Evolutionary conservation across 2,797 vertebrate species (phyloP).

Genomic region (Stomatorhinus walkeri): DNA sequence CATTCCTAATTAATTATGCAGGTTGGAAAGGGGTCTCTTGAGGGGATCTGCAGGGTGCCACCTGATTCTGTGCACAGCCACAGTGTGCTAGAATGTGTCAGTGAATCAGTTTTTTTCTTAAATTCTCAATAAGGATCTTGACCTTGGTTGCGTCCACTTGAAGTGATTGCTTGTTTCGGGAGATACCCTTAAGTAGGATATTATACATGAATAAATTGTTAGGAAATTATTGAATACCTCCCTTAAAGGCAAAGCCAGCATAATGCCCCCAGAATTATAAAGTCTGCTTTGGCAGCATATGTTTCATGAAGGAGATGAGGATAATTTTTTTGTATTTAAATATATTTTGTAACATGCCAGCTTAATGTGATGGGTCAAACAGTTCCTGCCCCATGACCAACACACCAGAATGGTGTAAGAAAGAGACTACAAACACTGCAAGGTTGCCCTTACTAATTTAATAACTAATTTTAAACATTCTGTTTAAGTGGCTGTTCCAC

Average conservation of each 20-base stretch:
- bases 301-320: neutral
- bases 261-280: neutral
- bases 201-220: neutral
- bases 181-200: neutral
- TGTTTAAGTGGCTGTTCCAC: neutral
- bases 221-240: neutral
- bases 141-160: neutral
- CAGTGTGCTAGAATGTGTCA: neutral
- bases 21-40: neutral
- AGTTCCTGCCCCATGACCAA: neutral
- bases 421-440: neutral
- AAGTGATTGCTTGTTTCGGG: neutral
- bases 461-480: neutral
- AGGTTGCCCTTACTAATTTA: neutral
- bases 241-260: neutral
- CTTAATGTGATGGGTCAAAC: neutral
- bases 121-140: neutral
- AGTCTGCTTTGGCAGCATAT: neutral
- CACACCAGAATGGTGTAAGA: neutral
- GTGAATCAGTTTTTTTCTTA: neutral
- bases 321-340: neutral
- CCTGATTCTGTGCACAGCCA: neutral
- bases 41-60: neutral
- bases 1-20: conserved; percentile 6
- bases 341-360: neutral